Percentiles rank a stretch among this genome's conserved stretches.
phyloP scores from a whole-genome alignment of 2,797 vertebrate species.

The Kryptopterus vitreolus region DNA sequence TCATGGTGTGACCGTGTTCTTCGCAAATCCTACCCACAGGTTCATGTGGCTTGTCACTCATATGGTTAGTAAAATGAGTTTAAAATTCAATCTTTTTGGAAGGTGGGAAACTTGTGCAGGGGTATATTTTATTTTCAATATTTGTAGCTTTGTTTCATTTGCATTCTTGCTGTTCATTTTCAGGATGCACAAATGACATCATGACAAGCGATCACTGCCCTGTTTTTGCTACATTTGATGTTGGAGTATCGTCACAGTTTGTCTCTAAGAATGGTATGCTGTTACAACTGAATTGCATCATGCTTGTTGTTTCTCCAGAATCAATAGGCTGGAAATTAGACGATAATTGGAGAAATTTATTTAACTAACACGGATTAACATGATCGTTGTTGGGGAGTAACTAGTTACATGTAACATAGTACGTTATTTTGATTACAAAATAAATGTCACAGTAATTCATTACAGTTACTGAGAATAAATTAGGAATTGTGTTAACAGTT shows the following conservation, averaged over 20 bases:
- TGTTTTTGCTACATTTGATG: conserved; percentile 95
- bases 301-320: conserved; percentile 1
- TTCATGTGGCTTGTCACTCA: conserved; percentile 92
- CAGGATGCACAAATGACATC: conserved; percentile 93
- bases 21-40: conserved; percentile 92
- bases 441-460: too few relatives aligned
- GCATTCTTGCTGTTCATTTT: conserved; percentile 27
- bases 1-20: conserved; percentile 98
- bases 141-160: background rate
- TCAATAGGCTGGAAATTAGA: background rate
- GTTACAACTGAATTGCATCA: conserved; percentile 50
- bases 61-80: conserved; percentile 81
- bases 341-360: background rate
- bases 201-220: conserved; percentile 97
- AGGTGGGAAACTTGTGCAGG: background rate
- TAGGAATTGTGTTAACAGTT: too few relatives aligned
- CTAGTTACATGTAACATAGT: too few relatives aligned
- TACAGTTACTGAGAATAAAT: too few relatives aligned
- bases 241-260: conserved; percentile 94
- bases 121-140: background rate
- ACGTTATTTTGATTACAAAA: too few relatives aligned
- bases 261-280: conserved; percentile 91
- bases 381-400: too few relatives aligned
- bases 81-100: background rate
- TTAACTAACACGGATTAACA: too few relatives aligned